phyloP scores from a whole-genome alignment of 2,888 invertebrate species.

The Eristalinus aeneus region DNA sequence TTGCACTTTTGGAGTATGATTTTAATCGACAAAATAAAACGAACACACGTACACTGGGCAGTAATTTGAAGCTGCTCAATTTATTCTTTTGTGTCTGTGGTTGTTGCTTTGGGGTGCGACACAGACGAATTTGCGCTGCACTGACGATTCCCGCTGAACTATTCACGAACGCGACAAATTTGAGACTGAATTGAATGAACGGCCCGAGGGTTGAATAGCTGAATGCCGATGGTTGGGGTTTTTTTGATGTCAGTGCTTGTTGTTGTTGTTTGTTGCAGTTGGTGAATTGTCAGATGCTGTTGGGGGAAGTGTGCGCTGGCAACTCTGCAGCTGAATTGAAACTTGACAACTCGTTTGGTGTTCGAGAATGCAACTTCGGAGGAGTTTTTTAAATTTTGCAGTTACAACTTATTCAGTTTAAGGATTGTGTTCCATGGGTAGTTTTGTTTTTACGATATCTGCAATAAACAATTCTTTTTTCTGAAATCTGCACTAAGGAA shows the following conservation, averaged over 20 bases:
- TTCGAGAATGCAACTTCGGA: background rate
- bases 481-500: too few relatives aligned
- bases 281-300: conserved; percentile 25
- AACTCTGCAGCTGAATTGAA: conserved; percentile 33
- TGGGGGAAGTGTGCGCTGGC: conserved; percentile 9
- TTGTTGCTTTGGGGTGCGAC: conserved; percentile 54
- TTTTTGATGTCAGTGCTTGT: background rate
- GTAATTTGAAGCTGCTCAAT: conserved; percentile 37
- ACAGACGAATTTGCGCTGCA: background rate
- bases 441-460: too few relatives aligned
- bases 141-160: conserved; percentile 13
- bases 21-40: conserved; percentile 5
- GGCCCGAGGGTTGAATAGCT: conserved; percentile 37
- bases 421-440: too few relatives aligned
- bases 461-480: too few relatives aligned
- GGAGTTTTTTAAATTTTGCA: background rate
- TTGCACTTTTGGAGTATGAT: background rate
- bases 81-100: background rate
- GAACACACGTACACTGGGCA: conserved; percentile 53
- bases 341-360: background rate
- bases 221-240: conserved; percentile 37
- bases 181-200: conserved; percentile 42
- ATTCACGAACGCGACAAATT: conserved; percentile 57
- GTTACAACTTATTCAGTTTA: background rate
- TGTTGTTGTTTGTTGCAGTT: background rate